Percentiles rank a stretch among this genome's conserved stretches.
Evolutionary conservation across 1,140 invertebrate species (phyloP).

Genomic region (Drosophila equinoxialis): DNA sequence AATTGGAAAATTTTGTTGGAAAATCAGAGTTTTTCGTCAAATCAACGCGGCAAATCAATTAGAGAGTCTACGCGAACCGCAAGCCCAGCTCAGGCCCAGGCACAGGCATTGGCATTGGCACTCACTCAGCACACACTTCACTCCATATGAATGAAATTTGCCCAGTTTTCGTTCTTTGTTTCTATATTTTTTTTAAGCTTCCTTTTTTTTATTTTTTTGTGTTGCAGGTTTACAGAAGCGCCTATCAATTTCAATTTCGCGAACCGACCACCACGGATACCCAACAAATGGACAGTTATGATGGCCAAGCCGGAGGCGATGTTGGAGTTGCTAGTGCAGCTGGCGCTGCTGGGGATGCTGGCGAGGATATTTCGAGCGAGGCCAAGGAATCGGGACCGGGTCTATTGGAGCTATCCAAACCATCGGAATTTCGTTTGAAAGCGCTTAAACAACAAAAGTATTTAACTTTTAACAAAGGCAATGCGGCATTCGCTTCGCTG

Average conservation of each 20-base stretch:
- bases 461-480: slow-evolving; percentile 80
- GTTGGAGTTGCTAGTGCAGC: slow-evolving; percentile 21
- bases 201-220: slow-evolving; percentile 18
- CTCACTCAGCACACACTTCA: not conserved
- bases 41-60: slow-evolving; percentile 69
- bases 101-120: not conserved
- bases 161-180: slow-evolving; percentile 2
- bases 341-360: slow-evolving; percentile 51
- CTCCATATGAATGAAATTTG: slow-evolving; percentile 32
- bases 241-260: slow-evolving; percentile 82
- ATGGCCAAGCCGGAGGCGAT: slow-evolving; percentile 43
- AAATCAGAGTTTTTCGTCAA: slow-evolving; percentile 58
- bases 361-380: slow-evolving; percentile 65
- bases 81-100: slow-evolving; percentile 8
- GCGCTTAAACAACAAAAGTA: slow-evolving; percentile 83
- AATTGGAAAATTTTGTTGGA: slow-evolving; percentile 67
- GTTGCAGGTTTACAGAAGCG: slow-evolving; percentile 68
- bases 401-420: slow-evolving; percentile 81
- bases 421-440: slow-evolving; percentile 83
- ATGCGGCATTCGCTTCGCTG: slow-evolving; percentile 51
- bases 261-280: slow-evolving; percentile 73
- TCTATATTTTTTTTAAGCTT: slow-evolving; percentile 7
- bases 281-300: slow-evolving; percentile 65
- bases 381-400: slow-evolving; percentile 74
- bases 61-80: slow-evolving; percentile 52